Evolutionary conservation across 2,888 invertebrate genomes (phyloP).

Genomic region (Drosophila lacicola): DNA sequence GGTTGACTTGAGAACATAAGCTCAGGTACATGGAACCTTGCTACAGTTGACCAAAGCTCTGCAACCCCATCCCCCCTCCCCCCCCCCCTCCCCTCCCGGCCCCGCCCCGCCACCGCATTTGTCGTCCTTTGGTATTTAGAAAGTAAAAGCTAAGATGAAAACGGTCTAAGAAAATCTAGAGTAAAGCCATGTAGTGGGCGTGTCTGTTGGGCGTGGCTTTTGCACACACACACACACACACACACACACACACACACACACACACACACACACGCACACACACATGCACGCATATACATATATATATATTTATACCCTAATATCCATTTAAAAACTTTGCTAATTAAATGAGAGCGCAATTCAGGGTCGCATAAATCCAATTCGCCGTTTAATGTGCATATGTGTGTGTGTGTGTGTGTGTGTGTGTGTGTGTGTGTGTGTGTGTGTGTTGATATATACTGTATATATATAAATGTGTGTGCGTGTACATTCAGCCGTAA

Average conservation of each 20-base stretch:
- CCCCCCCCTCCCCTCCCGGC: not conserved
- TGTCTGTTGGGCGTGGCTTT: constrained; percentile 14
- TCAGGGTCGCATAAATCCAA: constrained; percentile 5
- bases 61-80: rapidly evolving
- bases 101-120: too few relatives aligned
- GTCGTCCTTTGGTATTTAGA: not conserved
- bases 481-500: constrained; percentile 25
- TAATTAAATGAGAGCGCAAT: constrained; percentile 26
- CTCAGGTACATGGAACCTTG: not conserved
- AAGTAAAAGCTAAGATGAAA: not conserved
- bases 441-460: not conserved
- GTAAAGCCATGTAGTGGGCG: constrained; percentile 6
- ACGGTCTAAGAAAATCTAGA: constrained; percentile 5
- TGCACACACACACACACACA: not conserved
- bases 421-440: not conserved
- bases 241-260: not conserved
- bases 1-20: constrained; percentile 7
- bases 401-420: not conserved
- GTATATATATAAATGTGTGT: not conserved
- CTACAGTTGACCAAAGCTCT: constrained; percentile 2
- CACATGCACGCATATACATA: not conserved
- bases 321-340: constrained; percentile 23
- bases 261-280: not conserved
- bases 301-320: constrained; percentile 1
- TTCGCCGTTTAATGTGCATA: constrained; percentile 2